Evolutionary conservation across 2,797 vertebrate genomes (phyloP).

Genomic region (Acanthurus lineatus): DNA sequence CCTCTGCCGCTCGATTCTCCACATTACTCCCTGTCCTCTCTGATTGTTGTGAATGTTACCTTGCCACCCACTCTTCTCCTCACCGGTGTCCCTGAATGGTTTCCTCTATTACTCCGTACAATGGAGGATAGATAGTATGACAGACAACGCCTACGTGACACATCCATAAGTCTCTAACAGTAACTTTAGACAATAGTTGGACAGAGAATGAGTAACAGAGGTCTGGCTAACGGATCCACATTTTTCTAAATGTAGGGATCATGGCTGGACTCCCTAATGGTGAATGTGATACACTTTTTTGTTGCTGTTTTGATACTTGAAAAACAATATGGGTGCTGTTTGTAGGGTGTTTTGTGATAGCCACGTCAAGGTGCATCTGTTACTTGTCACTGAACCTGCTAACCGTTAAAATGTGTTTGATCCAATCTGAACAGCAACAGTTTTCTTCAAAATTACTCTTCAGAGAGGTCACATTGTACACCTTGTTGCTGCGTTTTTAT

Average conservation of each 20-base stretch:
- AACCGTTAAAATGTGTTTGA: background rate
- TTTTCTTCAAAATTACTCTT: background rate
- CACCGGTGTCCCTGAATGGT: slow-evolving; percentile 53
- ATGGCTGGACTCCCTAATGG: slow-evolving; percentile 28
- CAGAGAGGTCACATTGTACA: background rate
- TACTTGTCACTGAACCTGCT: slow-evolving; percentile 8
- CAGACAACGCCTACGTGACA: slow-evolving; percentile 75
- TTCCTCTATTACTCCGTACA: slow-evolving; percentile 73
- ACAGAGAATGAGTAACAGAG: slow-evolving; percentile 40
- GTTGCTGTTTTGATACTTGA: slow-evolving; percentile 26
- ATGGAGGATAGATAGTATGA: slow-evolving; percentile 72
- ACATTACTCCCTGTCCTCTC: slow-evolving; percentile 40
- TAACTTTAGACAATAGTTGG: slow-evolving; percentile 58
- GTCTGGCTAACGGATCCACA: slow-evolving; percentile 37
- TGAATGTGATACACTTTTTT: slow-evolving; percentile 48
- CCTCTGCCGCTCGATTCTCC: slow-evolving; percentile 34
- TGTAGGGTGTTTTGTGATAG: background rate
- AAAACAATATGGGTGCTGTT: slow-evolving; percentile 33
- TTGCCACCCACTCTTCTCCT: slow-evolving; percentile 61
- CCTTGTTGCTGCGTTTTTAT: slow-evolving; percentile 12
- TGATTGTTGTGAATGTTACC: slow-evolving; percentile 43
- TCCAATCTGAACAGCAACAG: slow-evolving; percentile 2
- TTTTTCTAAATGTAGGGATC: slow-evolving; percentile 36
- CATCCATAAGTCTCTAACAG: slow-evolving; percentile 63
- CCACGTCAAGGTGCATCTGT: slow-evolving; percentile 1